phyloP scores from a whole-genome alignment of 2,113 vertebrate species.

The Halcyon senegalensis region DNA sequence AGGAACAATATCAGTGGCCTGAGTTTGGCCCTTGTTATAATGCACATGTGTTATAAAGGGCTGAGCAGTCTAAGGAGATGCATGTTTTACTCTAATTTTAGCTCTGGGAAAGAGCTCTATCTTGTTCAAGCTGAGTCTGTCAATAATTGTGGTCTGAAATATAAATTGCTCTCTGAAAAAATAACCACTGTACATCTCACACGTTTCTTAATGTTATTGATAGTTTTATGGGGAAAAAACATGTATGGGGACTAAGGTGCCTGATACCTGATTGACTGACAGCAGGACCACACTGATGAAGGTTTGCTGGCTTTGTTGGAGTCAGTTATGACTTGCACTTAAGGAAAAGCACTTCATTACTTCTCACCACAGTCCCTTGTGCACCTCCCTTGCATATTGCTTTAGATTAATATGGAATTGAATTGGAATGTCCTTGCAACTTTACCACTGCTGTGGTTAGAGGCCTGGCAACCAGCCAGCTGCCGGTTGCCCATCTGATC shows the following conservation, averaged over 20 bases:
- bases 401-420: conserved; percentile 21
- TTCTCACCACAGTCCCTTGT: not conserved
- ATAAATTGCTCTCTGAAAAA: not conserved
- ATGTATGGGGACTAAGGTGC: not conserved
- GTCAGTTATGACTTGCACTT: not conserved
- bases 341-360: not conserved
- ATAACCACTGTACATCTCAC: not conserved
- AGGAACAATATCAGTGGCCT: not conserved
- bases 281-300: not conserved
- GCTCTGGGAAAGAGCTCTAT: not conserved
- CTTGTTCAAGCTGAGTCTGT: not conserved
- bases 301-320: not conserved
- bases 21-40: not conserved
- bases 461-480: not conserved
- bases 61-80: not conserved
- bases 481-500: not conserved
- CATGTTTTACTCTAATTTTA: not conserved
- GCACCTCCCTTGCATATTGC: not conserved
- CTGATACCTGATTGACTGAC: not conserved
- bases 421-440: not conserved
- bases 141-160: not conserved
- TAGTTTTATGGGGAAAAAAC: not conserved
- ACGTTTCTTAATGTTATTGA: not conserved
- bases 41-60: not conserved
- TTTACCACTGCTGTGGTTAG: not conserved